phyloP scores from a whole-genome alignment of 1,140 invertebrate species.

The Papilio aristodemus region DNA sequence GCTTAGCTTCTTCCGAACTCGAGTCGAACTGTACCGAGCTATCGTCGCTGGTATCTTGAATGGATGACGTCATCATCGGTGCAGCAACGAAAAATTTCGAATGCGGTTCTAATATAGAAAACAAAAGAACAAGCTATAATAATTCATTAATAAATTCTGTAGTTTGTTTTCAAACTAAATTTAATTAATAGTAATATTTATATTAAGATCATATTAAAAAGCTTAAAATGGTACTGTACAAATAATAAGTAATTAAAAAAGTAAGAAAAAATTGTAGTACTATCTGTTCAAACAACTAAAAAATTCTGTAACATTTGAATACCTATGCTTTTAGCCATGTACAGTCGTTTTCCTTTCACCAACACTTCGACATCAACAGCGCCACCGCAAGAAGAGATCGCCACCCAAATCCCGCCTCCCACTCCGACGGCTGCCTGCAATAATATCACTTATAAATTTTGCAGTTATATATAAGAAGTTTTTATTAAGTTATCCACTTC shows the following conservation, averaged over 20 bases:
- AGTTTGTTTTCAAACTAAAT: no score
- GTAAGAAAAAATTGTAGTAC: no score
- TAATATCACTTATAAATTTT: background rate
- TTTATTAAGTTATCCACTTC: no score
- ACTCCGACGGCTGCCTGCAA: slow-evolving; percentile 50
- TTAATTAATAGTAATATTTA: no score
- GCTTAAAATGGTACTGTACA: no score
- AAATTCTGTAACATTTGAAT: background rate
- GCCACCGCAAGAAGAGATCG: slow-evolving; percentile 61
- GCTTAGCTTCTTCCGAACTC: slow-evolving; percentile 68
- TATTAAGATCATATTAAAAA: no score
- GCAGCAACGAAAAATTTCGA: slow-evolving; percentile 67
- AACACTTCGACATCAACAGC: slow-evolving; percentile 66
- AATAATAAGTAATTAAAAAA: no score
- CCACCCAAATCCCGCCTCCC: slow-evolving; percentile 61
- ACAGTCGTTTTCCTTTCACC: slow-evolving; percentile 61
- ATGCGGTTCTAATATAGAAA: slow-evolving; percentile 52
- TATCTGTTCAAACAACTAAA: no score
- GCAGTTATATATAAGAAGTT: no score
- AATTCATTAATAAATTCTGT: no score
- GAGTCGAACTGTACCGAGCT: slow-evolving; percentile 73
- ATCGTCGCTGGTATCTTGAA: slow-evolving; percentile 72
- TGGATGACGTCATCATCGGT: slow-evolving; percentile 56
- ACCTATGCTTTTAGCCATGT: slow-evolving; percentile 65
- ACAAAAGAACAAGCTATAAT: no score